Evolutionary conservation across 2,797 vertebrate genomes (phyloP), one percentile per base, ranked within the genome.

Genomic region (Xenentodon cancila): DNA sequence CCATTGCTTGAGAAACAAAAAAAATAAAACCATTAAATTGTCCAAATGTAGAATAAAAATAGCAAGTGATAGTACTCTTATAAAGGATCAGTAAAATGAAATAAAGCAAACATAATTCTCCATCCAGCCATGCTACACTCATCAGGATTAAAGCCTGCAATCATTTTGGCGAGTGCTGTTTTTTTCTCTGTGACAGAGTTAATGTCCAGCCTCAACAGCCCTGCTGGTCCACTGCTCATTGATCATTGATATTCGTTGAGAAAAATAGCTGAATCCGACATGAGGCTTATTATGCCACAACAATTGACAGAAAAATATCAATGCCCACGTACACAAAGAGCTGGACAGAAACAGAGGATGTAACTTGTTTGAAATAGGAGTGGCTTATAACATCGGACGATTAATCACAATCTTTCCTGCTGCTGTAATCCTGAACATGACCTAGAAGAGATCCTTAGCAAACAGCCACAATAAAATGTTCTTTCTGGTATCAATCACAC

Each of bases 191-290:
- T 57, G 66, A 69, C 5, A 13, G 53, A 3, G 25, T 70, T 80
- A 61, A 79, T 58, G 73, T 78, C 51, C 48, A 44, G 57, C 52
- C 30, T 62, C 51, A 69, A 59, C 52, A 55, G 57, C 63, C 62
- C 18, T 9, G 17, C 55, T 32, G 58, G 57, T 25, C 69, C 66
- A 52, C 69, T 52, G 62, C 45, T 58, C 69, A 82, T 82, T 76
- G 80, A 88, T 89, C 75, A 66, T 22, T 63, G 64, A 80, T 81
- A 79, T 85, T 84, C 80, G 85, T 79, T 62, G 49, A 45, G 17
- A 37, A 64, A 80, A 84, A 82, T 71, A 68, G 84, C 79, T 87
- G 87, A 89, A 78, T 86, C 84, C 85, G 81, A 77, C 52, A 53
- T 16, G 19, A 22, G 20, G 20, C 44, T 74, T 75, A 62, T 77